Evolutionary conservation across 2,113 vertebrate species (phyloP).

Genomic region (Paracanthobrama guichenoti): DNA sequence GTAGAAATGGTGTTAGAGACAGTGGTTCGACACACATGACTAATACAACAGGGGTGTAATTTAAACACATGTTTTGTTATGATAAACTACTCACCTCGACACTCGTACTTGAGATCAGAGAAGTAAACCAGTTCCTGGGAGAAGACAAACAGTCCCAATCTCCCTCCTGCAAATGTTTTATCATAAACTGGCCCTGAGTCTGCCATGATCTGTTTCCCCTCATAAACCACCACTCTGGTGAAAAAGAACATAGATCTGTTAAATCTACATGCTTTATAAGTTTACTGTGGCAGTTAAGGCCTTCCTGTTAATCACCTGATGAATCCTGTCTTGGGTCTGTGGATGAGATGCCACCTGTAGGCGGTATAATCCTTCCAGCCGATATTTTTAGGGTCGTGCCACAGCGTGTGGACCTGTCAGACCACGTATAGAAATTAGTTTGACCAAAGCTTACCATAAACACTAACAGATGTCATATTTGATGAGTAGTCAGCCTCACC

Average conservation of each 20-base stretch:
- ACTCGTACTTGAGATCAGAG: constrained; percentile 98
- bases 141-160: constrained; percentile 97
- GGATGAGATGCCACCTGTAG: constrained; percentile 97
- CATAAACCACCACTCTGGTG: constrained; percentile 91
- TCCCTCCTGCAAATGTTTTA: constrained; percentile 90
- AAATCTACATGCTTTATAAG: background rate
- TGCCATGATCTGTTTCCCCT: constrained; percentile 97
- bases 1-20: no score
- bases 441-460: background rate
- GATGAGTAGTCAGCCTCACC: constrained; percentile 72
- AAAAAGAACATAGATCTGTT: constrained; percentile 29
- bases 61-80: constrained; percentile 25
- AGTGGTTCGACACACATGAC: no score
- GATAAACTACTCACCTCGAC: constrained; percentile 86
- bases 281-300: background rate
- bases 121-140: constrained; percentile 98
- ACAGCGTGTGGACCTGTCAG: constrained; percentile 88
- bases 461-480: background rate
- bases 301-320: constrained; percentile 81
- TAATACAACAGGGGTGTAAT: background rate
- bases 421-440: background rate
- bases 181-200: constrained; percentile 96
- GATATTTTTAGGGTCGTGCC: constrained; percentile 97
- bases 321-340: constrained; percentile 95
- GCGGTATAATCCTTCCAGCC: constrained; percentile 99